These are phyloP conservation scores for Microcebus murinus DNA, from an alignment of 2,113 vertebrate genomes.

Conservation along the genomic window DNA sequence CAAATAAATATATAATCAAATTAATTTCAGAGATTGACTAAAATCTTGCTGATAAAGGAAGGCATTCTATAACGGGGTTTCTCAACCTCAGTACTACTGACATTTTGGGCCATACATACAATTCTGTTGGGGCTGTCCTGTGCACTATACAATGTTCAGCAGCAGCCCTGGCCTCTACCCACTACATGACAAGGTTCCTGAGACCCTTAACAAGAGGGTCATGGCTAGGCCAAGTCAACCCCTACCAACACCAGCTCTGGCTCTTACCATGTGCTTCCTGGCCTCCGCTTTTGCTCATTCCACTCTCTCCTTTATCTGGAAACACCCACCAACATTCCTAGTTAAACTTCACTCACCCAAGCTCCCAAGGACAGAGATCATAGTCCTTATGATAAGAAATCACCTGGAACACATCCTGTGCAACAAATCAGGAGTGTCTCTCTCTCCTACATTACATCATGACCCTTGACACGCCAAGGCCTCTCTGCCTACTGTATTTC, in stretches of 20 bases:
- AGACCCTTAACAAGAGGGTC: neutral
- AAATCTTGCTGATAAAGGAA: neutral
- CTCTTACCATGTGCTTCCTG: neutral
- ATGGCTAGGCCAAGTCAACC: neutral
- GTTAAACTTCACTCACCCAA: neutral
- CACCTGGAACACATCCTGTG: neutral
- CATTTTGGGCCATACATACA: neutral
- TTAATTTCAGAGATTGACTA: neutral
- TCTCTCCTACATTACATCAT: no score
- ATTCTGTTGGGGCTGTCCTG: neutral
- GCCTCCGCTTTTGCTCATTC: neutral
- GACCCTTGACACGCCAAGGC: neutral
- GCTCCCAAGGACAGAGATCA: neutral
- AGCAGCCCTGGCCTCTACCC: neutral
- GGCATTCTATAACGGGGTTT: neutral
- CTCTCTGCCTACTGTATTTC: neutral
- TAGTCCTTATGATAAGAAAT: neutral
- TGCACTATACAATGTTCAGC: neutral
- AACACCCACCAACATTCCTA: neutral
- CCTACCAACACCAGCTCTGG: neutral
- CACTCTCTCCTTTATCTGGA: neutral
- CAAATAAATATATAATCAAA: neutral
- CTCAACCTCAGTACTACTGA: neutral
- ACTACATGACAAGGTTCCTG: neutral
- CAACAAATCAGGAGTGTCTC: neutral